Evolutionary conservation across 2,113 vertebrate genomes (phyloP).

Genomic region (Syrrhaptes paradoxus): DNA sequence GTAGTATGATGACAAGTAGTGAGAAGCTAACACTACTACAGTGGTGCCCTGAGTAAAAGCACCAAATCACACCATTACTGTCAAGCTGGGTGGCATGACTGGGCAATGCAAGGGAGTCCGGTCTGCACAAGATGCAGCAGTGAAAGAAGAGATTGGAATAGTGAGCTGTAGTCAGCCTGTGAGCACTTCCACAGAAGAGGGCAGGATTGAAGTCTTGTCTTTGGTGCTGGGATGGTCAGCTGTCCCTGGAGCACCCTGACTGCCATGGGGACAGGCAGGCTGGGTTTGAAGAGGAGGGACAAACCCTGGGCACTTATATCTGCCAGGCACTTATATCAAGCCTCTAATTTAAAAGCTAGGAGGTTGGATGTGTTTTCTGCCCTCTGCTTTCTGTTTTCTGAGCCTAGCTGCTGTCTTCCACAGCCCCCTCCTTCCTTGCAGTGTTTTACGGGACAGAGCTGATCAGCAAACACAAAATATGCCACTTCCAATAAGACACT

Average conservation of each 20-base stretch:
- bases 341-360: not conserved
- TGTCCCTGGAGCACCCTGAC: not conserved
- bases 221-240: not conserved
- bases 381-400: not conserved
- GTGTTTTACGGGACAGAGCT: not conserved
- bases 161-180: not conserved
- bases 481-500: not conserved
- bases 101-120: not conserved
- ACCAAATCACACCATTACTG: not conserved
- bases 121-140: not conserved
- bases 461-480: not conserved
- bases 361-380: not conserved
- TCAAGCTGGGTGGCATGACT: rapidly evolving
- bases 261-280: not conserved
- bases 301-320: not conserved
- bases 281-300: not conserved
- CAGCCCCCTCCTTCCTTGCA: not conserved
- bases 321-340: not conserved
- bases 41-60: not conserved
- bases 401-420: not conserved
- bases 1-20: not conserved
- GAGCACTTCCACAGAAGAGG: not conserved
- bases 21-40: not conserved
- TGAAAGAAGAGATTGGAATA: not conserved
- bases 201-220: not conserved